Conservation (phyloP, 2,113 vertebrate species). For the Hucho hucho region DNA sequence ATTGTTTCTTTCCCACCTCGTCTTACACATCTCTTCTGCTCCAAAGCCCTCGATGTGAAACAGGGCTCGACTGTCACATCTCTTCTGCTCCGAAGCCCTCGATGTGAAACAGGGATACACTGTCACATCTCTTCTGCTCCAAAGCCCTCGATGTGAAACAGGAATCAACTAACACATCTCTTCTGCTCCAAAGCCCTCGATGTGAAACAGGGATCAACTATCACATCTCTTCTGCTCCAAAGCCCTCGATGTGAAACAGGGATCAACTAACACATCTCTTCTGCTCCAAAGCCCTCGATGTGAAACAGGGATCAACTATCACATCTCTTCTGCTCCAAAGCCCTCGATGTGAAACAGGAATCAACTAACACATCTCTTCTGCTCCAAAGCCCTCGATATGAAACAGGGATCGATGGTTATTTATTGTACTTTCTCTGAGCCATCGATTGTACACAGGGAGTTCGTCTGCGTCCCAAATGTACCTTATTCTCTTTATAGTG, state of each 20-base stretch:
- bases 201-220: constrained; percentile 26
- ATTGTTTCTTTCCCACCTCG: constrained; percentile 5
- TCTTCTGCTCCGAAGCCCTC: too few species aligned
- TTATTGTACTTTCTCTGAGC: constrained; percentile 27
- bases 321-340: constrained; percentile 22
- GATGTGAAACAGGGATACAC: constrained; percentile 29
- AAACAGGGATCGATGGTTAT: constrained; percentile 22
- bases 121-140: too few species aligned
- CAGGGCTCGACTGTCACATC: constrained; percentile 8
- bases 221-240: too few species aligned
- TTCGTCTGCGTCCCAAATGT: neutral
- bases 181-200: constrained; percentile 30
- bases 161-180: too few species aligned
- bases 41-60: constrained; percentile 32
- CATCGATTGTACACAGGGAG: constrained; percentile 22
- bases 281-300: constrained; percentile 30
- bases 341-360: too few species aligned
- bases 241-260: constrained; percentile 27
- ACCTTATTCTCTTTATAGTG: too few species aligned
- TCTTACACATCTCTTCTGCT: constrained; percentile 10
- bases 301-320: constrained; percentile 24
- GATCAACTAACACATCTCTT: too few species aligned
- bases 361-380: constrained; percentile 19
- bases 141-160: constrained; percentile 30
- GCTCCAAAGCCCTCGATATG: constrained; percentile 28